Base-by-base conservation (phyloP, 2,113 vertebrate genomes). In the Stigmatopora nigra region DNA sequence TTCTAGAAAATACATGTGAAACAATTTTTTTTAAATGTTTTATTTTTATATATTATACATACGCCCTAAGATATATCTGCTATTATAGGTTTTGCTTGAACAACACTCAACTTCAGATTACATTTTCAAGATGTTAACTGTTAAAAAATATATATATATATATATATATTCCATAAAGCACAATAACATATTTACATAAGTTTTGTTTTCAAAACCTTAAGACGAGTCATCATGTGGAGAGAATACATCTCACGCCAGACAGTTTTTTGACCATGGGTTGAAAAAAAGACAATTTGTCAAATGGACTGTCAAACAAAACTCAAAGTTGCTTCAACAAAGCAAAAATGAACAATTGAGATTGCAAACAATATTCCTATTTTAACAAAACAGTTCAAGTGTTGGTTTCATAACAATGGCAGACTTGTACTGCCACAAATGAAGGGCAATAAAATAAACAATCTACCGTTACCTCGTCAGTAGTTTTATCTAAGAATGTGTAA, bases 401-500 rank as follows among this genome's bases (percentile, higher is more conserved):
- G 15, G 51, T 49, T 47, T 69, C 59, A 68, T 61, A 67, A 60
- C 45, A 45, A 51, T 58, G 52, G 70, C 10, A 65, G 20, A 65
- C 66, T 25, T 44, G 51, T 47, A 51, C 16, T 69, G 70, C 58
- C 67, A 46, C 36, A 22, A 41, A 61, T 25, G 61, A 44, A 78
- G 63, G 41, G 61, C 25, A 72, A 17, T 4, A 55, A 63, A 25
- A 46, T 64, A 71, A 74, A 56, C 7, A 20, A 22, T 22, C 36
- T 16, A 77, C 76, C 70, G 12, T 10, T 55, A 55, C 68, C 9
- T 1, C 70, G 65, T 88, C 85, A 88, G 87, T 88, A 88, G 87
- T 88, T 82, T 70, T 16, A 60, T 17, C 36, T 19, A 38, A 59
- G 31, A 19, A 60, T 51, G 55, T 64, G 63, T 15, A 51, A 63